Evolutionary conservation across 2,113 vertebrate species (phyloP).

Genomic region (Nibea coibor): DNA sequence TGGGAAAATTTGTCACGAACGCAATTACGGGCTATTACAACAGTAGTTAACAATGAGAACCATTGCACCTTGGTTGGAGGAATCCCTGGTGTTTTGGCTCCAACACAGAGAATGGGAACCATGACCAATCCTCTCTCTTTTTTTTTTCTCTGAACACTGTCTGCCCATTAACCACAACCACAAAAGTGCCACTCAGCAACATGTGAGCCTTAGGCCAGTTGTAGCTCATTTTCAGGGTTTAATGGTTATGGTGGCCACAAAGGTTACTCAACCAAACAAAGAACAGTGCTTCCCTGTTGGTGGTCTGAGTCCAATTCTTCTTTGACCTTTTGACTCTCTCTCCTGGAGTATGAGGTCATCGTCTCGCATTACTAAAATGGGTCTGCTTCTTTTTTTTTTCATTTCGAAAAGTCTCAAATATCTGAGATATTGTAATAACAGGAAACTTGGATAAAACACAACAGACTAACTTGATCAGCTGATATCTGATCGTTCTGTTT

Average conservation of each 20-base stretch:
- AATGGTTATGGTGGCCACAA: slow-evolving; percentile 45
- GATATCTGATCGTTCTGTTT: slow-evolving; percentile 32
- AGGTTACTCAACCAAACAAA: slow-evolving; percentile 59
- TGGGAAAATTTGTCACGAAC: slow-evolving; percentile 18
- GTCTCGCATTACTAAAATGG: neutral
- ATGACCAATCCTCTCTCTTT: slow-evolving; percentile 38
- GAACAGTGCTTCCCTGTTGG: slow-evolving; percentile 32
- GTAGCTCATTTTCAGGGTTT: slow-evolving; percentile 52
- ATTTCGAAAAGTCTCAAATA: neutral
- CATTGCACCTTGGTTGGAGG: slow-evolving; percentile 23
- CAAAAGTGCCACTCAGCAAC: slow-evolving; percentile 72
- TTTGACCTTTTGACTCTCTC: slow-evolving; percentile 36
- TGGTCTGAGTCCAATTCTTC: slow-evolving; percentile 39
- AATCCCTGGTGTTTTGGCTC: slow-evolving; percentile 54
- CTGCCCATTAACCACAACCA: slow-evolving; percentile 66
- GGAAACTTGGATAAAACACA: slow-evolving; percentile 14
- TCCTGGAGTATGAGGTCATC: slow-evolving; percentile 20
- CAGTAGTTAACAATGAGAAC: slow-evolving; percentile 38
- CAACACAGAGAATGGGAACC: slow-evolving; percentile 35
- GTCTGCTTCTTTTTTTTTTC: too few relatives aligned
- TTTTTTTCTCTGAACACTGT: neutral
- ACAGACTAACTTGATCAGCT: slow-evolving; percentile 7
- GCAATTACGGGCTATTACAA: slow-evolving; percentile 10
- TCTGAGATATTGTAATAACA: neutral
- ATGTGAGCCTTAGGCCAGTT: slow-evolving; percentile 58